Percentiles rank a stretch among this genome's conserved stretches.
These are phyloP conservation scores for Rhyacichthys aspro DNA, from an alignment of 2,797 vertebrate species.

Conservation along the genomic window DNA sequence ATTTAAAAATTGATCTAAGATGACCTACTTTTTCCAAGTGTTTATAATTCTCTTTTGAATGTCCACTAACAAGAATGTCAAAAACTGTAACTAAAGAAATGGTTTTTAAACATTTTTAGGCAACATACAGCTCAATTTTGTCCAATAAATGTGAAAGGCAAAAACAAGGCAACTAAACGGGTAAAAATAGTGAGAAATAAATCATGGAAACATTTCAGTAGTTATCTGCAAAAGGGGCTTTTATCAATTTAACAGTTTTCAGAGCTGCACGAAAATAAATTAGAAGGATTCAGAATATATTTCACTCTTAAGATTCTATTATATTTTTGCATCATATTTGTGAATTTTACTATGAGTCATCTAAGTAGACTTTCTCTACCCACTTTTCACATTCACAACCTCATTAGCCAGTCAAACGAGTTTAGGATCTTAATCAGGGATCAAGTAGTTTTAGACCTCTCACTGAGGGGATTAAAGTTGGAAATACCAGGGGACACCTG, in stretches of 20 bases:
- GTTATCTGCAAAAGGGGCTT: too few relatives aligned
- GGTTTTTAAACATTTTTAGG: too few relatives aligned
- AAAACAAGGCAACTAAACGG: too few relatives aligned
- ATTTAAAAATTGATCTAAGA: slow-evolving; percentile 46
- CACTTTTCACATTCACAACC: slow-evolving; percentile 36
- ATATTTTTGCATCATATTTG: too few relatives aligned
- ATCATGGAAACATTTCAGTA: too few relatives aligned
- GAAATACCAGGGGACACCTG: slow-evolving; percentile 57
- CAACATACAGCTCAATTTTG: too few relatives aligned
- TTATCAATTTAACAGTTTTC: too few relatives aligned
- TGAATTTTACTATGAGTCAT: background rate
- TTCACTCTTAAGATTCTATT: too few relatives aligned
- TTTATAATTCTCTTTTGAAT: slow-evolving; percentile 53
- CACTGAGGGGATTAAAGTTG: slow-evolving; percentile 64
- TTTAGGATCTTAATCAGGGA: slow-evolving; percentile 63
- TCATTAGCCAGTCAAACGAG: slow-evolving; percentile 59
- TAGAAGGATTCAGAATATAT: too few relatives aligned
- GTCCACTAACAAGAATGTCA: slow-evolving; percentile 33
- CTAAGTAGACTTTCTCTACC: slow-evolving; percentile 33
- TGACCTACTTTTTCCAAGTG: slow-evolving; percentile 45
- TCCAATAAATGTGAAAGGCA: too few relatives aligned
- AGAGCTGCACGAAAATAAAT: too few relatives aligned
- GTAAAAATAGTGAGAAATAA: too few relatives aligned
- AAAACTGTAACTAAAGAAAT: slow-evolving; percentile 29
- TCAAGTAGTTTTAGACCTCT: slow-evolving; percentile 57